phyloP scores from a whole-genome alignment of 2,888 invertebrate species.

The Synanthedon tipuliformis region DNA sequence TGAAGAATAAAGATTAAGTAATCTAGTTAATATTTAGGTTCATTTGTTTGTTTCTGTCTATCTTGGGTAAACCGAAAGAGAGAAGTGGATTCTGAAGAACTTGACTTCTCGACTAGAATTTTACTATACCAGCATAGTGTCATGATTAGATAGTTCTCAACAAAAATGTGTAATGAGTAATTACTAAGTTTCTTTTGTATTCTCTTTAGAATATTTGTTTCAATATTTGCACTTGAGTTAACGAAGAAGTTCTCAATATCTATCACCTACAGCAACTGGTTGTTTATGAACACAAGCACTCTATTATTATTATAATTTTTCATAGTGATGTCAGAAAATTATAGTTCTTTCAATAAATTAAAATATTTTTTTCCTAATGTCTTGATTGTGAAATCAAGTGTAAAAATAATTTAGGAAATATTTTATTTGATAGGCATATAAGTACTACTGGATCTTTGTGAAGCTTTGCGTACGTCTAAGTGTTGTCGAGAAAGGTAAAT shows the following conservation, averaged over 20 bases:
- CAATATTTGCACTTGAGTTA: no score
- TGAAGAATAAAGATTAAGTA: conserved; percentile 4
- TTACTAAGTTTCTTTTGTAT: no score
- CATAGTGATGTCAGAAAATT: conserved; percentile 24
- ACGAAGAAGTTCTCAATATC: no score
- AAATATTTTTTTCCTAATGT: conserved; percentile 13
- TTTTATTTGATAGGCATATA: conserved; percentile 61
- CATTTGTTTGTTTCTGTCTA: no score
- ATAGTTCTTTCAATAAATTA: conserved; percentile 28
- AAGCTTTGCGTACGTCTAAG: conserved; percentile 45
- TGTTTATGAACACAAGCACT: conserved; percentile 22
- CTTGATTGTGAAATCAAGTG: conserved; percentile 34
- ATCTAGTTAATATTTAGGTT: no score
- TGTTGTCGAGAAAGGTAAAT: conserved; percentile 23
- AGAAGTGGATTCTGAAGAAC: no score
- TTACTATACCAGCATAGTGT: no score
- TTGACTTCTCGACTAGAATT: no score
- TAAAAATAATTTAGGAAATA: conserved; percentile 59
- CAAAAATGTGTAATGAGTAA: no score
- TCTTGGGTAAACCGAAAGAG: no score
- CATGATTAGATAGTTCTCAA: no score
- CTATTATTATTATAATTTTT: conserved; percentile 9
- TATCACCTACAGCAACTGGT: conserved; percentile 8
- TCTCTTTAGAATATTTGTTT: no score
- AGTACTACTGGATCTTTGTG: conserved; percentile 54